A percentile compares a stretch with the other conserved stretches of the same genome.
phyloP scores from a whole-genome alignment of 2,113 vertebrate genomes.

The Eptesicus fuscus region DNA sequence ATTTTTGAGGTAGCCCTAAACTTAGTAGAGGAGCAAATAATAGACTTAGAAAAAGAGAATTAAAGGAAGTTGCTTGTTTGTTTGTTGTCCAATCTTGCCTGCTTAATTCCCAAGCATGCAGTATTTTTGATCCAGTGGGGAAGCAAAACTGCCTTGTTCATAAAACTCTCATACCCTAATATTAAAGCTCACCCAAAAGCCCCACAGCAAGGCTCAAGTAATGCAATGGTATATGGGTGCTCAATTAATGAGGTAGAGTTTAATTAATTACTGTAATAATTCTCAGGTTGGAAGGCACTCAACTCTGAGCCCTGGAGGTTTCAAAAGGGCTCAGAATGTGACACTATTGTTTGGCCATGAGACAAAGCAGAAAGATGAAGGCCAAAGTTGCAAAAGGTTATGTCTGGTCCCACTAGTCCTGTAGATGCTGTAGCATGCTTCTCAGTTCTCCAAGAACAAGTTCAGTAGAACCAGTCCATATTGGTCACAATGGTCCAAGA shows the following conservation, averaged over 20 bases:
- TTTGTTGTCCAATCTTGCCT: neutral
- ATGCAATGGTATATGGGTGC: neutral
- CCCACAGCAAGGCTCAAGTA: slow-evolving; percentile 7
- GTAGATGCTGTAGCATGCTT: neutral
- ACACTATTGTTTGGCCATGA: slow-evolving; percentile 55
- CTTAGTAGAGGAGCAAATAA: neutral
- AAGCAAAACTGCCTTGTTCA: neutral
- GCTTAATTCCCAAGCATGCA: neutral
- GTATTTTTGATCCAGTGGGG: neutral
- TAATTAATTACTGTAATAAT: slow-evolving; percentile 66
- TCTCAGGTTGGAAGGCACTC: slow-evolving; percentile 47
- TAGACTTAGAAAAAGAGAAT: neutral
- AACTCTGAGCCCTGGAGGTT: slow-evolving; percentile 47
- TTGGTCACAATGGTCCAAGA: neutral
- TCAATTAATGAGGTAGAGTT: slow-evolving; percentile 35
- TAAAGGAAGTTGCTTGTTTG: neutral
- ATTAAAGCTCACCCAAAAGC: slow-evolving; percentile 14
- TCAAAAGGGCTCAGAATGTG: slow-evolving; percentile 49
- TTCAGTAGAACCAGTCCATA: neutral
- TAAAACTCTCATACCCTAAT: neutral
- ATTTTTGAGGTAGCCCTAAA: neutral
- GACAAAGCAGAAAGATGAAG: slow-evolving; percentile 56
- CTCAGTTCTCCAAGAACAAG: neutral
- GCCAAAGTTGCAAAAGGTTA: slow-evolving; percentile 49
- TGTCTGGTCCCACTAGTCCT: slow-evolving; percentile 22